Evolutionary conservation across 2,797 vertebrate species (phyloP), one percentile per base, ranked within the genome.

Genomic region (Taeniopygia guttata): DNA sequence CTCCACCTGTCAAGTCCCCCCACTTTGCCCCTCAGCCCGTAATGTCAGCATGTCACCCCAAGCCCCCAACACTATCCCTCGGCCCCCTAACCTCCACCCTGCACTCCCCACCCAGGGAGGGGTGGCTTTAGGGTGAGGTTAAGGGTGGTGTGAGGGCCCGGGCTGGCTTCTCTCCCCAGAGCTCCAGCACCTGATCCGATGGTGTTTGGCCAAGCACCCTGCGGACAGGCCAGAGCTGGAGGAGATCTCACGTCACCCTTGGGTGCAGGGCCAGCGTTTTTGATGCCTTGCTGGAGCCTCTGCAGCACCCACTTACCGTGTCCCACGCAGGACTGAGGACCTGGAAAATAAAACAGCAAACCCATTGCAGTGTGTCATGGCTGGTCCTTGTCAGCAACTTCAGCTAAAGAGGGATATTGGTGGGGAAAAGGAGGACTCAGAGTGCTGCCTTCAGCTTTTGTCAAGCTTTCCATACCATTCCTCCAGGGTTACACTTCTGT

Each of bases 281-380:
- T 56, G 69, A 73, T 16, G 32, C 52, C 19, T 34, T 22, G 32
- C 19, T 4, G 3, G 18, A 36, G 19, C 14, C 32, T 16, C 52
- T 34, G 52, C 32, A 34, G 52, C 32, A 22, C 25, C 52, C 52
- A 5, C 13, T 12, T 7, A 12, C 30, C 8, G 2, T 45, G 19
- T 45, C 25, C 52, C 69, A 45, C 6, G 9, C 32, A 29, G 40
- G 42, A 45, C 52, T 13, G 8, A 13, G 42, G 16, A 8, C 30
- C 16, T 12, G 4, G 40, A 3, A 40, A 32, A 51, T 18, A 68
- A 40, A 32, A 30, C 7, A 12, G 16, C 13, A 12, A 23, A 8
- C 11, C 9, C 26, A 18, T 22, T 22, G 25, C 1, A 1, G 15
- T 17, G 4, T 17, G 5, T 56, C 54, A 13, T 4, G 19, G 14